phyloP scores from a whole-genome alignment of 2,797 vertebrate genomes.

The Tokudaia muenninki region DNA sequence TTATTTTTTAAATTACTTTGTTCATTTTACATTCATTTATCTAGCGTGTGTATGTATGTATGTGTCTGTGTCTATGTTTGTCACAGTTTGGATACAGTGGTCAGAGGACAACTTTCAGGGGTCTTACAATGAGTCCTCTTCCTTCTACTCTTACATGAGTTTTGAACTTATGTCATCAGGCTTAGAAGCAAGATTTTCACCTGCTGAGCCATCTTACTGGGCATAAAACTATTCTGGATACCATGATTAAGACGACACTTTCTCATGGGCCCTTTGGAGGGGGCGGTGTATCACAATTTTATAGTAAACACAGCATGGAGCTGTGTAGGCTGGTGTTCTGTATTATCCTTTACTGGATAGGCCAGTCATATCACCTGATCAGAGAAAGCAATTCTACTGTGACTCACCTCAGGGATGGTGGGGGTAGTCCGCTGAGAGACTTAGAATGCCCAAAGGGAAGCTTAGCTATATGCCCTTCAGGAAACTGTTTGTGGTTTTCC shows the following conservation, averaged over 20 bases:
- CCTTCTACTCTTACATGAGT: not conserved
- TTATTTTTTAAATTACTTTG: not conserved
- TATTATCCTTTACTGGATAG: not conserved
- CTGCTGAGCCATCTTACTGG: not conserved
- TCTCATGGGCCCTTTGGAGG: not conserved
- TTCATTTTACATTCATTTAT: not conserved
- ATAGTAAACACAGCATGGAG: not conserved
- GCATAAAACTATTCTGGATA: not conserved
- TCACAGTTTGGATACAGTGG: not conserved
- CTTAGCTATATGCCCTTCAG: not conserved
- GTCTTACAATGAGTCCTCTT: not conserved
- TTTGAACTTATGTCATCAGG: not conserved
- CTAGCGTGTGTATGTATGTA: not conserved
- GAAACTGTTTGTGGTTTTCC: not conserved
- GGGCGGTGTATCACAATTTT: not conserved
- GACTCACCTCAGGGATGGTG: not conserved
- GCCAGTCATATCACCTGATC: not conserved
- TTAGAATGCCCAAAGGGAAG: not conserved
- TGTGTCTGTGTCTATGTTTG: no score
- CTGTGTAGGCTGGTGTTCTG: not conserved
- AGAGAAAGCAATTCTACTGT: not conserved
- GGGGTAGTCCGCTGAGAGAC: not conserved
- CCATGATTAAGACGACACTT: slow-evolving; percentile 1
- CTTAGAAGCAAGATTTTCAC: not conserved
- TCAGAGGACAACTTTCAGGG: not conserved